Percentiles rank a stretch among this genome's conserved stretches.
These are phyloP conservation scores for Peromyscus eremicus DNA, from an alignment of 2,797 vertebrate species.

Conservation along the genomic window DNA sequence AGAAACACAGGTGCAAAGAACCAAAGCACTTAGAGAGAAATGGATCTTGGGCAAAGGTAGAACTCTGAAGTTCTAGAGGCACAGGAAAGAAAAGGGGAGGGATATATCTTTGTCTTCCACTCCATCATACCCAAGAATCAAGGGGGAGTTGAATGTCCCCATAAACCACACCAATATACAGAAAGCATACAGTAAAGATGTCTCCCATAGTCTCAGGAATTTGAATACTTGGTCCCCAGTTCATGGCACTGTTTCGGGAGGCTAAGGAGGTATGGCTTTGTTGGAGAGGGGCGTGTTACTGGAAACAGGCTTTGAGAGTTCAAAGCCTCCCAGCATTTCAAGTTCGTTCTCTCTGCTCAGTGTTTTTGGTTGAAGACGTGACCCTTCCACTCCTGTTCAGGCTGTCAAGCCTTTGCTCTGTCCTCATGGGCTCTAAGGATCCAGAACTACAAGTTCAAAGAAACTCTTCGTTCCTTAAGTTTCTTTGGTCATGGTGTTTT, in stretches of 20 bases:
- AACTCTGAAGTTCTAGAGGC: conserved; percentile 15
- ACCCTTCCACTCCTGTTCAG: not conserved
- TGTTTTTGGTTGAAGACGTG: not conserved
- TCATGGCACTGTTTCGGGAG: not conserved
- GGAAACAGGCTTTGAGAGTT: not conserved
- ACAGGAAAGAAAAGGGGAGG: not conserved
- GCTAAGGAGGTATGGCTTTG: not conserved
- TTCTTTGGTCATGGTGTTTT: not conserved
- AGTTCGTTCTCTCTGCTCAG: not conserved
- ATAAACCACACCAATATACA: not conserved
- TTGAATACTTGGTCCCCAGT: not conserved
- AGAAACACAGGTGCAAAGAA: conserved; percentile 5
- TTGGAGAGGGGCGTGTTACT: not conserved
- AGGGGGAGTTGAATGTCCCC: not conserved
- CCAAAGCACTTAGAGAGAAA: not conserved
- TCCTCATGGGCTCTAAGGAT: not conserved
- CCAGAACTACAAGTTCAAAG: not conserved
- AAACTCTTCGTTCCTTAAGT: not conserved
- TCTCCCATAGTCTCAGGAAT: not conserved
- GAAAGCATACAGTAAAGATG: not conserved
- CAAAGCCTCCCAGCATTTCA: not conserved
- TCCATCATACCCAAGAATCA: not conserved
- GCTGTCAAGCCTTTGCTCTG: too few relatives aligned
- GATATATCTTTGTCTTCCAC: not conserved
- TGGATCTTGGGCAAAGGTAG: not conserved